These are phyloP conservation scores for Microdon myrmicae DNA, from an alignment of 2,888 invertebrate species.

Conservation along the genomic window DNA sequence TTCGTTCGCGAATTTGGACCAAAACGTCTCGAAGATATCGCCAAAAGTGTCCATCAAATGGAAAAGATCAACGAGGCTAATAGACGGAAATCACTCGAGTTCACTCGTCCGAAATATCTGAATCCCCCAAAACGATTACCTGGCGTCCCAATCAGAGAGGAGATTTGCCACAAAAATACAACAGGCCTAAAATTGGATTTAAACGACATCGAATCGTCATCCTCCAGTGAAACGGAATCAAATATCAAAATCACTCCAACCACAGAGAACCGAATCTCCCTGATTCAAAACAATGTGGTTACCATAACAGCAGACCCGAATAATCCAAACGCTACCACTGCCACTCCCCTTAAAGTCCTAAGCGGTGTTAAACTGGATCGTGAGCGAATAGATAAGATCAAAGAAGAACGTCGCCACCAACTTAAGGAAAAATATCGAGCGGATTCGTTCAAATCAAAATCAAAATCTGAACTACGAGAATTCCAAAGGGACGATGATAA, in stretches of 20 bases:
- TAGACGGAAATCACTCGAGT: conserved; percentile 72
- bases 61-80: conserved; percentile 59
- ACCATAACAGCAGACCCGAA: conserved; percentile 63
- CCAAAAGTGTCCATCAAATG: conserved; percentile 60
- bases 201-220: conserved; percentile 32
- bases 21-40: conserved; percentile 62
- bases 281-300: conserved; percentile 69
- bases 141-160: conserved; percentile 63
- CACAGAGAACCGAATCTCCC: conserved; percentile 72
- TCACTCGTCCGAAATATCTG: conserved; percentile 70
- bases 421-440: conserved; percentile 87
- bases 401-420: conserved; percentile 87
- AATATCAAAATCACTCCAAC: conserved; percentile 70
- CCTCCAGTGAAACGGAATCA: conserved; percentile 53
- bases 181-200: conserved; percentile 35
- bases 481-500: conserved; percentile 60
- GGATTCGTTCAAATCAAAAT: conserved; percentile 76
- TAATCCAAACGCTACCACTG: conserved; percentile 32
- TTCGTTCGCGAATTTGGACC: conserved; percentile 76
- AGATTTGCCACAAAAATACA: conserved; percentile 56
- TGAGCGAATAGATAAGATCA: conserved; percentile 89
- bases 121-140: conserved; percentile 70
- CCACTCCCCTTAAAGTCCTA: conserved; percentile 64
- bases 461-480: conserved; percentile 64
- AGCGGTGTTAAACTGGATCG: conserved; percentile 74